Evolutionary conservation across 2,113 vertebrate species (phyloP), one percentile per base, ranked within the genome.

Genomic region (Excalfactoria chinensis): DNA sequence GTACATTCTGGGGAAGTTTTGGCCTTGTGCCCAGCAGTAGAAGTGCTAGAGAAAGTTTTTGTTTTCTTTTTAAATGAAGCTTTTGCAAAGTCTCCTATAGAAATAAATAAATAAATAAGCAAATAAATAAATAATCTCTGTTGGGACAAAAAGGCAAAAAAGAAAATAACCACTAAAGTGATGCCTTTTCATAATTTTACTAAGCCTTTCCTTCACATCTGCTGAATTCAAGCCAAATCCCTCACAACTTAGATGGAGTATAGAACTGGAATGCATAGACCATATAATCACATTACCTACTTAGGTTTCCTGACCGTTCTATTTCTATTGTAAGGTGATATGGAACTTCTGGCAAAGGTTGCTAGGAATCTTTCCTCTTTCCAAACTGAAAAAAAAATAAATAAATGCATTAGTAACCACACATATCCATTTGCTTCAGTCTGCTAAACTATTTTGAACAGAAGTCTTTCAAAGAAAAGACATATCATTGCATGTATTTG

Each of bases 1-100:
- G 70, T 26, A 22, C 59, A 19, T 35, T 55, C 32, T 51, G 37
- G 32, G 43, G 7, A 60, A 64, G 28, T 26, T 86, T 32, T 9
- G 14, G 18, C 11, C 0, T 0, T 15, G 15, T 35, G 53, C n/a
- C 15, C 63, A 23, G 26, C 28, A 72, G 15, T 11, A 80, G 25
- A 79, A 68, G 1, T 10, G 10, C 25, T 46, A 44, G 59, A 19
- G 69, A 72, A 72, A 41, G 8, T 1, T 59, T 21, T 48, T 2
- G 13, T 48, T 48, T 48, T 23, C 7, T 25, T 64, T 63, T 28
- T 26, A 8, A 26, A 66, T 30, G 28, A 66, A 66, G 19, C 12
- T 43, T 43, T 59, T 49, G 9, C 16, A 46, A 71, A 81, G 66
- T 58, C 81, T 66, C 19, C 43, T 19, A 46, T 37, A 41, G n/a